Evolutionary conservation across 2,113 vertebrate species (phyloP).

Genomic region (Plecturocebus donacophilus): DNA sequence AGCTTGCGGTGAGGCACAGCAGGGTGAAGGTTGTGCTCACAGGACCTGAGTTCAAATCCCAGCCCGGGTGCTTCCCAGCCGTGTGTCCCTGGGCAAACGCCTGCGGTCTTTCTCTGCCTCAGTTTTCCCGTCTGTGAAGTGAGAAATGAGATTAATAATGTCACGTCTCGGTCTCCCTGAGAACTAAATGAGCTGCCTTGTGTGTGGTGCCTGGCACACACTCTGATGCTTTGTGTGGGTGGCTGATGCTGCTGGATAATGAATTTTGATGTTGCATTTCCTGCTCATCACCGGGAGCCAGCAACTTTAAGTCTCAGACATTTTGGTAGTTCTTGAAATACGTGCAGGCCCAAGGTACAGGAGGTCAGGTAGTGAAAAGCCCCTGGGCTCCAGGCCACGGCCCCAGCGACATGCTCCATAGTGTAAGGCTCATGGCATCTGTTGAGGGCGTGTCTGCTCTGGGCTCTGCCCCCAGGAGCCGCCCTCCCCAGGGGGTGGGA

Average conservation of each 20-base stretch:
- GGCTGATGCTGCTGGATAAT: too few species aligned
- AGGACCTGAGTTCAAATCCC: background rate
- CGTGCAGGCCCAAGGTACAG: fast-evolving
- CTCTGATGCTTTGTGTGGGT: too few species aligned
- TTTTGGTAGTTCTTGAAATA: background rate
- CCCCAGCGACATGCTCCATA: background rate
- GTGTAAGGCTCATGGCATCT: fast-evolving
- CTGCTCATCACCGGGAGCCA: background rate
- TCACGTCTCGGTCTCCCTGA: fast-evolving
- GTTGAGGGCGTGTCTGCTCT: fast-evolving
- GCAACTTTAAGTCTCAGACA: background rate
- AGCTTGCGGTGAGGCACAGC: fast-evolving
- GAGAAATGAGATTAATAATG: fast-evolving
- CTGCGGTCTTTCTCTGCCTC: background rate
- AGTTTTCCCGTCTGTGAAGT: background rate
- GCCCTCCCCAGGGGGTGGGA: background rate
- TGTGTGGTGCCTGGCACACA: fast-evolving
- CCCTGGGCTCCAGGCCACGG: fast-evolving
- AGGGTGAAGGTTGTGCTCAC: fast-evolving
- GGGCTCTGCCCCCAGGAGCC: background rate
- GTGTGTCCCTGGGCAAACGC: fast-evolving
- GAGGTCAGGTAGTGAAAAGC: background rate
- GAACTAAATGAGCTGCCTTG: fast-evolving
- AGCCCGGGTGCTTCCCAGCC: background rate
- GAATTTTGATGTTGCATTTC: background rate